Conservation (phyloP, 2,113 vertebrate genomes). For the Zosterops pallidus region DNA sequence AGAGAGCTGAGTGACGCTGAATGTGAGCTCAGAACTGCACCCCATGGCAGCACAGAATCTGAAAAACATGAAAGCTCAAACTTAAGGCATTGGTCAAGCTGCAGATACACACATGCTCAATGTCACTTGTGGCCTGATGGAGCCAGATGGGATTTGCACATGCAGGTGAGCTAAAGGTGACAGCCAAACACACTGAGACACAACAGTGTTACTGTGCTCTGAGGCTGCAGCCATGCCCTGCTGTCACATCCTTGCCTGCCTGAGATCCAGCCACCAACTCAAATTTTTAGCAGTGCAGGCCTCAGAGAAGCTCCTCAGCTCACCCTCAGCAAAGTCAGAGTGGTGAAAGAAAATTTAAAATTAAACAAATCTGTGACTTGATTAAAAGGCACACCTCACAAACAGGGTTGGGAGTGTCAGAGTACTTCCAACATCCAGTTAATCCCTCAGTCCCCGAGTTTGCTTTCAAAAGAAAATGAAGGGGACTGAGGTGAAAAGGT, state of each 20-base stretch:
- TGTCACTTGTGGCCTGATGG: rapidly evolving
- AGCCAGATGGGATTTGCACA: not conserved
- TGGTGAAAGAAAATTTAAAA: constrained; percentile 26
- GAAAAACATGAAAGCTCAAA: not conserved
- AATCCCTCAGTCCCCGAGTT: not conserved
- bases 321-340: not conserved
- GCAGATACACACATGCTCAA: not conserved
- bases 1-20: not conserved
- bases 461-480: not conserved
- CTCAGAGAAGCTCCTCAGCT: not conserved
- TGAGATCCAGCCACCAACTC: not conserved
- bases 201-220: not conserved
- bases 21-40: not conserved
- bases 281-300: not conserved
- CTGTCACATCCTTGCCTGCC: not conserved
- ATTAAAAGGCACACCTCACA: not conserved
- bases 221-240: not conserved
- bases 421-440: not conserved
- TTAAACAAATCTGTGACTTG: not conserved
- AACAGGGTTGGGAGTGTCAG: not conserved
- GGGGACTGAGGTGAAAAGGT: not conserved
- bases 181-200: not conserved
- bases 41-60: not conserved
- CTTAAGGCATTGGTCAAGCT: not conserved
- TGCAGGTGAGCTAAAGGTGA: not conserved